Conservation (phyloP, 2,888 invertebrate genomes). For the Xestia sexstrigata region DNA sequence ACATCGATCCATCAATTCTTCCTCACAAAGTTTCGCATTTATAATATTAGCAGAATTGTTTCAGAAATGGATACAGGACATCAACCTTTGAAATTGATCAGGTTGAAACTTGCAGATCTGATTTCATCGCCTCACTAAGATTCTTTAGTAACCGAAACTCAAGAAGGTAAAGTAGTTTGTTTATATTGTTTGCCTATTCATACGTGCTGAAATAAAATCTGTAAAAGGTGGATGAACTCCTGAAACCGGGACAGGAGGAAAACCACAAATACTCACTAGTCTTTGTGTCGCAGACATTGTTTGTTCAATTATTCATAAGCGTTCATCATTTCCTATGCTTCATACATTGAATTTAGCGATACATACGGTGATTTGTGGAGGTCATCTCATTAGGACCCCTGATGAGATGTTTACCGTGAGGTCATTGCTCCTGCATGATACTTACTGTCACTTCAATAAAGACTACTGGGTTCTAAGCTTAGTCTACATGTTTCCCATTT, state of each 20-base stretch:
- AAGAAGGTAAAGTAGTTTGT: no score
- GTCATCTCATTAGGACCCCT: background rate
- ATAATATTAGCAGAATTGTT: background rate
- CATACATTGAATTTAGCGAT: conserved; percentile 51
- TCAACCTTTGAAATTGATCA: background rate
- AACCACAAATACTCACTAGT: conserved; percentile 65
- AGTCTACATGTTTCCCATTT: conserved; percentile 21
- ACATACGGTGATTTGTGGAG: conserved; percentile 45
- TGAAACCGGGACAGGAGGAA: conserved; percentile 65
- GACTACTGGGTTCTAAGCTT: background rate
- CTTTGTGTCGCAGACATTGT: conserved; percentile 60
- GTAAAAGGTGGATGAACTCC: conserved; percentile 54
- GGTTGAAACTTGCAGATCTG: background rate
- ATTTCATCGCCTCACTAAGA: background rate
- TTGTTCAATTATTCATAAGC: conserved; percentile 67
- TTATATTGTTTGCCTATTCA: no score
- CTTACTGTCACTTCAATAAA: conserved; percentile 11
- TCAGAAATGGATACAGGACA: background rate
- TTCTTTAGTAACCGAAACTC: background rate
- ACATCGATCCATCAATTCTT: no score
- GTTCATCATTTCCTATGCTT: conserved; percentile 56
- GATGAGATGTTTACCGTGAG: conserved; percentile 9
- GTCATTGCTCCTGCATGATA: conserved; percentile 4
- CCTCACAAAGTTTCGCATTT: no score
- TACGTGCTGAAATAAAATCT: conserved; percentile 30